phyloP scores from a whole-genome alignment of 2,888 invertebrate species.

The Ditula angustiorana region DNA sequence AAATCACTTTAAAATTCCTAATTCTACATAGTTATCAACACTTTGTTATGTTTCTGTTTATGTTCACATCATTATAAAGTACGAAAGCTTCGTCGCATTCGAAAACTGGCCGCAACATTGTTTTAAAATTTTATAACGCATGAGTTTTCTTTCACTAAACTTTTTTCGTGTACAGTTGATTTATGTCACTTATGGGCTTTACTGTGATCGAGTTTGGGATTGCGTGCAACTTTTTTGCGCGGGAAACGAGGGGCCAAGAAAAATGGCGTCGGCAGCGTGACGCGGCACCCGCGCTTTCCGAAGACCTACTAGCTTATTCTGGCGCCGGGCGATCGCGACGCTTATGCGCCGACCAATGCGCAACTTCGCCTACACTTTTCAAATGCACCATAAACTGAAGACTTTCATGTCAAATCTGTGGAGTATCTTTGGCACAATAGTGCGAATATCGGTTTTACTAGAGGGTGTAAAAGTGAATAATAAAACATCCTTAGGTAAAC shows the following conservation, averaged over 20 bases:
- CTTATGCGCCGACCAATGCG: slow-evolving; percentile 74
- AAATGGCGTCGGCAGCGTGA: slow-evolving; percentile 52
- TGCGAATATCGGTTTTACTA: not conserved
- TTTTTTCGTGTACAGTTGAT: slow-evolving; percentile 1
- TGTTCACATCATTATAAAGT: not conserved
- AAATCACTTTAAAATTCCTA: slow-evolving; percentile 6
- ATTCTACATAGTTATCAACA: slow-evolving; percentile 8
- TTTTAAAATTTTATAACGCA: not conserved
- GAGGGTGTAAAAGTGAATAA: not conserved
- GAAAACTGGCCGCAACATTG: not conserved
- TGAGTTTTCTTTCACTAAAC: not conserved
- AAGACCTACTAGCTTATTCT: slow-evolving; percentile 63
- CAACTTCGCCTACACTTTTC: slow-evolving; percentile 48
- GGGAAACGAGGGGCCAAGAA: slow-evolving; percentile 56
- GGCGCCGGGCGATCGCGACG: slow-evolving; percentile 55
- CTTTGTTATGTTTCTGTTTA: not conserved
- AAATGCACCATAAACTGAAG: slow-evolving; percentile 24
- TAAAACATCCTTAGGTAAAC: no score
- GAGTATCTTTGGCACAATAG: not conserved
- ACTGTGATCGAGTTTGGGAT: slow-evolving; percentile 39
- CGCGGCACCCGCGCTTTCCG: slow-evolving; percentile 64
- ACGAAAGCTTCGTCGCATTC: not conserved
- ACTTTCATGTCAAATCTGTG: slow-evolving; percentile 22
- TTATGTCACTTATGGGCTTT: slow-evolving; percentile 1
- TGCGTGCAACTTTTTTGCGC: slow-evolving; percentile 60